phyloP scores from a whole-genome alignment of 1,140 invertebrate species.

The Lepeophtheirus salmonis region DNA sequence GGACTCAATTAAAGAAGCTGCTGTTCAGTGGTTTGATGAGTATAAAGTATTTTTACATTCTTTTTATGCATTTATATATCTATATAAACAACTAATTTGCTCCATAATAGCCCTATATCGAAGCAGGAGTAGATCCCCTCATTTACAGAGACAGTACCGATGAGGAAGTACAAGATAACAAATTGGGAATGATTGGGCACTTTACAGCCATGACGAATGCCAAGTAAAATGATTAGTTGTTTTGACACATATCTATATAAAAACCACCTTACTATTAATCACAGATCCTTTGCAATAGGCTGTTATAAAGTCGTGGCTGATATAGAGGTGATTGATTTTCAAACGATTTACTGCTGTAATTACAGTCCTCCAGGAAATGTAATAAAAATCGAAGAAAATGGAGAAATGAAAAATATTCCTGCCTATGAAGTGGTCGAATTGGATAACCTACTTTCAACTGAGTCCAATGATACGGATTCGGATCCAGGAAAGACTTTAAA shows the following conservation, averaged over 20 bases:
- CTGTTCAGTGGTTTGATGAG: neutral
- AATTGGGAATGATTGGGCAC: neutral
- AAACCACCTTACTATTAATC: neutral
- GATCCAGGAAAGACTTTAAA: too few relatives aligned
- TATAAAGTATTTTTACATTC: too few relatives aligned
- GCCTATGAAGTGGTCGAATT: neutral
- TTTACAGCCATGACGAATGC: neutral
- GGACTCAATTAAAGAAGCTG: neutral
- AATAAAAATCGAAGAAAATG: neutral
- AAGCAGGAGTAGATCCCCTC: neutral
- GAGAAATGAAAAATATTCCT: neutral
- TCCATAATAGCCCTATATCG: neutral
- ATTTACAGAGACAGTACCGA: neutral
- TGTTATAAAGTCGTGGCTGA: neutral
- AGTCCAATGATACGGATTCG: too few relatives aligned
- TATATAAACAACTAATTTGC: neutral
- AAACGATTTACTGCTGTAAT: neutral
- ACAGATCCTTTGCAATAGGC: neutral
- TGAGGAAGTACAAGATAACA: neutral
- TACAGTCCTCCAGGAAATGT: neutral
- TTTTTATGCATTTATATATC: neutral
- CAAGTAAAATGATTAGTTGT: neutral
- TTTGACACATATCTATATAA: neutral
- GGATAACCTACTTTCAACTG: too few relatives aligned
- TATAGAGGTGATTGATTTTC: neutral